Evolutionary conservation across 2,797 vertebrate species (phyloP).

Genomic region (Acridotheres tristis): DNA sequence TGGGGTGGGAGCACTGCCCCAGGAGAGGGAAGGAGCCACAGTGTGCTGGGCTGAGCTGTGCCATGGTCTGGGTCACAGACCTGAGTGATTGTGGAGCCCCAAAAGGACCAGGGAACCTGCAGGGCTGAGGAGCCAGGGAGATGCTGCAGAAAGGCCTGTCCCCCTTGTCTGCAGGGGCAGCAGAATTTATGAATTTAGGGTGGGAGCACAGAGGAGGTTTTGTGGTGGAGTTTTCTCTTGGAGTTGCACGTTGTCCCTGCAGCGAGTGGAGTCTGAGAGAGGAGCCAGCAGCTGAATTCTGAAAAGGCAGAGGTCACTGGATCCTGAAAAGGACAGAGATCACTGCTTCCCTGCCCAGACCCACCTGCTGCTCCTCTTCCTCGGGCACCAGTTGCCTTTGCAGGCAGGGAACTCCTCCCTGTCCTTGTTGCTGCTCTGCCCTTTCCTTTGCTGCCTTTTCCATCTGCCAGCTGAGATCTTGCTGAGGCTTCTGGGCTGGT

Average conservation of each 20-base stretch:
- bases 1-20: fast-evolving
- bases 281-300: background rate
- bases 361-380: background rate
- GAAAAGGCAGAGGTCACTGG: background rate
- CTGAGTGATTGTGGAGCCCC: too few relatives aligned
- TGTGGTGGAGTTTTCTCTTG: background rate
- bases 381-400: background rate
- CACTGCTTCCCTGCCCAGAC: background rate
- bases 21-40: background rate
- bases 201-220: background rate
- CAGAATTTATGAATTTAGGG: background rate
- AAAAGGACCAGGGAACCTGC: too few relatives aligned
- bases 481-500: background rate
- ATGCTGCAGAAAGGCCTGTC: background rate
- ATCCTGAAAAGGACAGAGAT: background rate
- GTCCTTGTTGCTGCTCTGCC: background rate
- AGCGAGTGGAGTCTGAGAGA: background rate
- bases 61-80: background rate
- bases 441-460: background rate
- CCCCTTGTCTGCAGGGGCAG: background rate
- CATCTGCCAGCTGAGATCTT: background rate
- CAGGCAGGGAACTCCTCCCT: background rate
- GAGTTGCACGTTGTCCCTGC: background rate
- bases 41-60: background rate
- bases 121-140: background rate